phyloP scores from a whole-genome alignment of 2,113 vertebrate genomes.

The Chascanopsetta lugubris region DNA sequence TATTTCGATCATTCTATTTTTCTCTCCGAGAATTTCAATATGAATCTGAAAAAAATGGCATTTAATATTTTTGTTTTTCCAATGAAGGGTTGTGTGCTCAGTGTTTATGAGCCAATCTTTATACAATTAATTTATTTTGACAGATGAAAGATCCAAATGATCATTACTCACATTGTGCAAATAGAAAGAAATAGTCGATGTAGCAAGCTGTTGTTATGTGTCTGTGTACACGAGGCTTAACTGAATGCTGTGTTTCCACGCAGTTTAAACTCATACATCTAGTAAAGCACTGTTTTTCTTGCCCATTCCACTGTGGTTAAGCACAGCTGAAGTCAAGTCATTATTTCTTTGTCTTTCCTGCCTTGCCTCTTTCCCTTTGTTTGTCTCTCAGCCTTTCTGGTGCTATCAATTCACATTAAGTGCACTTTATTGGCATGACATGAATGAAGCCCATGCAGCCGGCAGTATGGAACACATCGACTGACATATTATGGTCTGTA shows the following conservation, averaged over 20 bases:
- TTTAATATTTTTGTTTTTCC: not conserved
- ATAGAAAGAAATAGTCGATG: too few species aligned
- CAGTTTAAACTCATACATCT: not conserved
- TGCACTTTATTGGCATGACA: slow-evolving; percentile 49
- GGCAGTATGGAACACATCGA: slow-evolving; percentile 26
- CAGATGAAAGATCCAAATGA: not conserved
- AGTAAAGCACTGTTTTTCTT: slow-evolving; percentile 6
- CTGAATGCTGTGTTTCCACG: too few species aligned
- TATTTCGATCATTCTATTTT: too few species aligned
- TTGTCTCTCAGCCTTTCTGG: slow-evolving; percentile 2
- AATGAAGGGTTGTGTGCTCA: not conserved
- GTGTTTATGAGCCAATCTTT: too few species aligned
- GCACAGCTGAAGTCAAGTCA: slow-evolving; percentile 7
- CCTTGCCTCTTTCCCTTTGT: not conserved
- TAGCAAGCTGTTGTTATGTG: too few species aligned
- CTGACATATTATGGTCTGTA: slow-evolving; percentile 36
- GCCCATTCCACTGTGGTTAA: not conserved
- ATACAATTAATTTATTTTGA: not conserved
- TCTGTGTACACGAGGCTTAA: not conserved
- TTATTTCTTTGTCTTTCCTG: not conserved
- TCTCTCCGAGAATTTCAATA: too few species aligned
- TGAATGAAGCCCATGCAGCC: slow-evolving; percentile 24
- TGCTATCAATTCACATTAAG: slow-evolving; percentile 41
- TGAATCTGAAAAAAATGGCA: slow-evolving; percentile 38
- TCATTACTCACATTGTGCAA: too few species aligned